These are phyloP conservation scores for Calephelis virginiensis DNA, from an alignment of 1,140 invertebrate genomes.

Conservation along the genomic window DNA sequence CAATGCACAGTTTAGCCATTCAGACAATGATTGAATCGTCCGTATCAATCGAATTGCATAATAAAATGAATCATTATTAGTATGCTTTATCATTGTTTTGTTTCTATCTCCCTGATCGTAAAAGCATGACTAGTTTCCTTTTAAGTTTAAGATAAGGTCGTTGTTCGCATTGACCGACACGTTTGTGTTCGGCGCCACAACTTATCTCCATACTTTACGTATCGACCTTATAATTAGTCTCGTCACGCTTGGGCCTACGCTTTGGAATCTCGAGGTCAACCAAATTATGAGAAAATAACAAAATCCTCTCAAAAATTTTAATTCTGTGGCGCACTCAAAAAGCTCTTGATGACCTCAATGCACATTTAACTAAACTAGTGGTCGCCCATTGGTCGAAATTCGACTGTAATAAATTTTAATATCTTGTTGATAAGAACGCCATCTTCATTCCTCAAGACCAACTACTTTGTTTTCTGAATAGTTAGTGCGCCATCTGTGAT, in stretches of 20 bases:
- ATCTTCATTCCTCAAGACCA: no score
- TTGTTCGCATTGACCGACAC: slow-evolving; percentile 42
- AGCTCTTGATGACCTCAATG: no score
- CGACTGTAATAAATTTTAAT: no score
- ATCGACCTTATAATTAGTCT: slow-evolving; percentile 16
- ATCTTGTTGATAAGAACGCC: no score
- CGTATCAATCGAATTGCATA: slow-evolving; percentile 26
- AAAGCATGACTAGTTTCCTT: slow-evolving; percentile 70
- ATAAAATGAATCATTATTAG: slow-evolving; percentile 40
- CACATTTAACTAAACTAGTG: no score
- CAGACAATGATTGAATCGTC: background rate
- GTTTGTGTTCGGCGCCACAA: slow-evolving; percentile 44
- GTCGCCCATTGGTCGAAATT: no score
- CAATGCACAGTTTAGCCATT: background rate
- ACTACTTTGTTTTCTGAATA: no score
- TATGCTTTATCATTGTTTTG: slow-evolving; percentile 43
- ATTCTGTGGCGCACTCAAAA: no score
- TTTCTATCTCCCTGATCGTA: slow-evolving; percentile 52
- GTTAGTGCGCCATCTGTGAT: no score
- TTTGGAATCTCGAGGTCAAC: background rate
- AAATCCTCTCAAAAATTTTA: no score
- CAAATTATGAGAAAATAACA: background rate
- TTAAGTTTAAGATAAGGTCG: slow-evolving; percentile 64
- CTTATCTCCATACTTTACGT: slow-evolving; percentile 40
- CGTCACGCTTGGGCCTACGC: background rate